Conservation (phyloP, 2,888 invertebrate species). For the Therioaphis trifolii region DNA sequence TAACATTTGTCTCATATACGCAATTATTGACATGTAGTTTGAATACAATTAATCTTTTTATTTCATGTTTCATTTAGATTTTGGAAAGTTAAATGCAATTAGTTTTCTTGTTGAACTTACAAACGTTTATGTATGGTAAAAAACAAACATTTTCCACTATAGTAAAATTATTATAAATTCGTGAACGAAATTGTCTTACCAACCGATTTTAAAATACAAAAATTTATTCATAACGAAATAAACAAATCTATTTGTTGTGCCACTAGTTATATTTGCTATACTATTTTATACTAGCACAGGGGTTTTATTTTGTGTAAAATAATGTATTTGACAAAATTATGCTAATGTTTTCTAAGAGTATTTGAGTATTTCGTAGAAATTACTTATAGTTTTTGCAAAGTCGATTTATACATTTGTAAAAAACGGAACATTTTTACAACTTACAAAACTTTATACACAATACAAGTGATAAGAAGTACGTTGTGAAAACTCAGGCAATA, state of each 20-base stretch:
- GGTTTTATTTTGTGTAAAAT: neutral
- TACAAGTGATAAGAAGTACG: too few species aligned
- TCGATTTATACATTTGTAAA: conserved; percentile 18
- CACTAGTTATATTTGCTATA: neutral
- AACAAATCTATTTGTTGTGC: neutral
- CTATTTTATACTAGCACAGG: neutral
- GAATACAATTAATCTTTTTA: too few species aligned
- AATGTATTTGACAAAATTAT: conserved; percentile 23
- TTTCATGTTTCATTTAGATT: too few species aligned
- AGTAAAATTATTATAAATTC: too few species aligned
- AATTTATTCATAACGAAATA: neutral
- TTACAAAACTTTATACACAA: neutral
- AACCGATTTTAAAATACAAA: neutral
- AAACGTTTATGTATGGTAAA: too few species aligned
- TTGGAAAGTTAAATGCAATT: too few species aligned
- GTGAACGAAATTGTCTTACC: too few species aligned
- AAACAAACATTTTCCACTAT: too few species aligned
- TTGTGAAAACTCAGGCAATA: neutral
- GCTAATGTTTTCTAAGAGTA: conserved; percentile 16
- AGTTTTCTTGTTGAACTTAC: too few species aligned
- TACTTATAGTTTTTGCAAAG: conserved; percentile 27
- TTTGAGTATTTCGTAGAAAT: conserved; percentile 33
- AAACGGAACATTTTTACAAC: conserved; percentile 1
- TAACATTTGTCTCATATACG: too few species aligned
- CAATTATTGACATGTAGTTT: too few species aligned